Percentiles rank a stretch among this genome's conserved stretches.
Evolutionary conservation across 2,113 vertebrate species (phyloP).

Genomic region (Motacilla tschutschensis): DNA sequence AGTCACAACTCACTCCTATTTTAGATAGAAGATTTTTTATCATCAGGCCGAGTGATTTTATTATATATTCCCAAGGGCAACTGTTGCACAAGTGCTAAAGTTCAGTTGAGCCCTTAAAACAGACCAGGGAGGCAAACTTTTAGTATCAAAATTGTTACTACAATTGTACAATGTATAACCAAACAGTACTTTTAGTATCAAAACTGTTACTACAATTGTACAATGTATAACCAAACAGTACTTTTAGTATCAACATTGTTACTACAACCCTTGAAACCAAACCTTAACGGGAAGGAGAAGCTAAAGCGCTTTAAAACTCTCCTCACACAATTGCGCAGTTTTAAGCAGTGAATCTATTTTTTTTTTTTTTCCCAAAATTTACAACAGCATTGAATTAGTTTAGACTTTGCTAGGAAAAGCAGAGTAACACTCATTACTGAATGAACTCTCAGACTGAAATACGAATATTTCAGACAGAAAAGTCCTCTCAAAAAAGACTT

Average conservation of each 20-base stretch:
- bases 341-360: background rate
- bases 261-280: background rate
- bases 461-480: background rate
- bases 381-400: background rate
- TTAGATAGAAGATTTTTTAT: background rate
- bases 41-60: background rate
- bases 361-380: accelerated
- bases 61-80: background rate
- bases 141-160: background rate
- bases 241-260: too few relatives aligned
- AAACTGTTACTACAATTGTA: too few relatives aligned
- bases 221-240: too few relatives aligned
- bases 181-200: too few relatives aligned
- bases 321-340: background rate
- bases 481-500: background rate
- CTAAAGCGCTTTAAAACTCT: background rate
- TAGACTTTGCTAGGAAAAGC: background rate
- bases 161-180: too few relatives aligned
- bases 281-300: background rate
- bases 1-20: background rate
- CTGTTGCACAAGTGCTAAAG: conserved; percentile 28
- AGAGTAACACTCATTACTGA: too few relatives aligned
- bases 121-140: background rate
- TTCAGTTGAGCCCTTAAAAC: background rate
- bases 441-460: background rate